Evolutionary conservation across 2,888 invertebrate species (phyloP).

Genomic region (Antitype chi): DNA sequence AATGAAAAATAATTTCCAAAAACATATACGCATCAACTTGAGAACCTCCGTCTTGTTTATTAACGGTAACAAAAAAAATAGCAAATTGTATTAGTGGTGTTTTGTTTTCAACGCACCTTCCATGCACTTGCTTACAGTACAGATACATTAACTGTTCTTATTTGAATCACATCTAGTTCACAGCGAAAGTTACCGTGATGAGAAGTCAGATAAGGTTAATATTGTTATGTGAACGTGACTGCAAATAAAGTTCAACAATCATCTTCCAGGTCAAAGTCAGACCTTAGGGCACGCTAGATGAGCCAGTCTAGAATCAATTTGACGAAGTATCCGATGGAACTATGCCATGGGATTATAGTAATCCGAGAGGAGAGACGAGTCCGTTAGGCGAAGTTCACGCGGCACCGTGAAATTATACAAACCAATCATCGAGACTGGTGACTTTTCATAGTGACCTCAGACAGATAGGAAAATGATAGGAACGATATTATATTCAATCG

Average conservation of each 20-base stretch:
- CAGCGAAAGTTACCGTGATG: constrained; percentile 46
- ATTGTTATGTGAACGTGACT: constrained; percentile 58
- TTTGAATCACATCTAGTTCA: constrained; percentile 26
- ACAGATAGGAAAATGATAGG: constrained; percentile 71
- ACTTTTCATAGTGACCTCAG: constrained; percentile 81
- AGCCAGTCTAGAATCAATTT: constrained; percentile 84
- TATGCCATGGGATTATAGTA: constrained; percentile 88
- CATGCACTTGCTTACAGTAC: constrained; percentile 12
- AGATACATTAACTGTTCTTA: constrained; percentile 7
- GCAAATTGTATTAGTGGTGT: neutral
- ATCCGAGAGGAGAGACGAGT: constrained; percentile 79
- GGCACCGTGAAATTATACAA: constrained; percentile 84
- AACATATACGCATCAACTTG: too few relatives aligned
- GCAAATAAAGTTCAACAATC: constrained; percentile 45
- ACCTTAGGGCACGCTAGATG: constrained; percentile 71
- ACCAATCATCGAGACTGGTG: constrained; percentile 82
- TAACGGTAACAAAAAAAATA: too few relatives aligned
- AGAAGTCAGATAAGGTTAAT: constrained; percentile 49
- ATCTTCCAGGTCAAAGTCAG: constrained; percentile 50
- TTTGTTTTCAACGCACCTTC: neutral
- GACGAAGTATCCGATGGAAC: constrained; percentile 79
- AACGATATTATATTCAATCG: constrained; percentile 65
- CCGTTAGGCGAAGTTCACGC: constrained; percentile 85
- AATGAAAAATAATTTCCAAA: too few relatives aligned
- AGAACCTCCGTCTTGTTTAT: too few relatives aligned